These are phyloP conservation scores for Catostomus latipinnis DNA, from an alignment of 2,797 vertebrate species.

Conservation along the genomic window DNA sequence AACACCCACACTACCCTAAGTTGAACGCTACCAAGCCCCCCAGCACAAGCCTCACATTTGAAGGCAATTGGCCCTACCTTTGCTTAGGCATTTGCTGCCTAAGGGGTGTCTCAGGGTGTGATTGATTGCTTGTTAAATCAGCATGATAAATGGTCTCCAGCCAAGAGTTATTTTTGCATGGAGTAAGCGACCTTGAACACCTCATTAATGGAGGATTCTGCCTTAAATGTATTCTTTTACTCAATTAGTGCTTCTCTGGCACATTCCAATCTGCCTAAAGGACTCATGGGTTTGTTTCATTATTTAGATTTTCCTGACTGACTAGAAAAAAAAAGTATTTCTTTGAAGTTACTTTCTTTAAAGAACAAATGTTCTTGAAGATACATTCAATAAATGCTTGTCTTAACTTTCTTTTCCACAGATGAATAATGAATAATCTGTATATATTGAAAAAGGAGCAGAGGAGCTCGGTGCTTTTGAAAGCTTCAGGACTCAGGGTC, in stretches of 20 bases:
- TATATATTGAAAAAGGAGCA: background rate
- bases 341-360: constrained; percentile 3
- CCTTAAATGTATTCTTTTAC: constrained; percentile 54
- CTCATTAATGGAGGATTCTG: constrained; percentile 43
- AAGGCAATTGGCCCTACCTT: too few species aligned
- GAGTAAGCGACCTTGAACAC: constrained; percentile 57
- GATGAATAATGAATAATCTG: constrained; percentile 1
- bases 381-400: background rate
- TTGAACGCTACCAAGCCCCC: too few species aligned
- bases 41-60: too few species aligned
- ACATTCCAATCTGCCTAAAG: constrained; percentile 40
- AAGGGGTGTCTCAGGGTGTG: constrained; percentile 38
- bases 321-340: background rate
- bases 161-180: constrained; percentile 55
- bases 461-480: background rate
- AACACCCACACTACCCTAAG: too few species aligned
- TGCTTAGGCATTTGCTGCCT: background rate
- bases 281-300: constrained; percentile 33
- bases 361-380: constrained; percentile 11
- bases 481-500: background rate
- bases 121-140: constrained; percentile 53
- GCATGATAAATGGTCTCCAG: constrained; percentile 53
- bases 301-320: constrained; percentile 36
- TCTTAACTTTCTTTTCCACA: constrained; percentile 8
- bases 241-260: constrained; percentile 48